Evolutionary conservation across 2,797 vertebrate genomes (phyloP).

Genomic region (Balearica regulorum): DNA sequence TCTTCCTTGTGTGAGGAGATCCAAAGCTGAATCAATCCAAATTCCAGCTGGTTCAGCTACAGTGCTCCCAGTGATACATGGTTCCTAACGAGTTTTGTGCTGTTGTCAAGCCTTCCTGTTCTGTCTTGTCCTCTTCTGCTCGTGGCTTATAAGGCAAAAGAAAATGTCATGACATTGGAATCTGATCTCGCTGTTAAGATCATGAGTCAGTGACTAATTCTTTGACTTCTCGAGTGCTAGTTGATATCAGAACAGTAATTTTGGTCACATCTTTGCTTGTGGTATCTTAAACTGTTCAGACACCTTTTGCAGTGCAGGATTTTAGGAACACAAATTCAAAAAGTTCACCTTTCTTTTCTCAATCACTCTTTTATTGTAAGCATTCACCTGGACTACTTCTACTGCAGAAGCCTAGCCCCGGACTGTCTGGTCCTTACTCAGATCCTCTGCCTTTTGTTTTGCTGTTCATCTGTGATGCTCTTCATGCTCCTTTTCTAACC

Average conservation of each 20-base stretch:
- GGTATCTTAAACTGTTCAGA: neutral
- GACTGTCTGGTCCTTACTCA: neutral
- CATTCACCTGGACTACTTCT: neutral
- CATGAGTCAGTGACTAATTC: neutral
- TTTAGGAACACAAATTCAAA: neutral
- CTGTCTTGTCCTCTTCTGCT: neutral
- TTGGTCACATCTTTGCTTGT: neutral
- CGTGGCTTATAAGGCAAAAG: neutral
- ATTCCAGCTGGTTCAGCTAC: neutral
- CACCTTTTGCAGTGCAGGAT: neutral
- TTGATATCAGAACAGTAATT: neutral
- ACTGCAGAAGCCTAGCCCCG: neutral
- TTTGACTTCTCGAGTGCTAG: neutral
- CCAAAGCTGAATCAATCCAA: neutral
- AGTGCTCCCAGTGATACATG: neutral
- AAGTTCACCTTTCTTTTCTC: neutral
- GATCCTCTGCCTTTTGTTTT: neutral
- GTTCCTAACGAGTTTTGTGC: neutral
- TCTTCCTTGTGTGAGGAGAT: neutral
- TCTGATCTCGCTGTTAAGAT: neutral
- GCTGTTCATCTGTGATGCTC: neutral
- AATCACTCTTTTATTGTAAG: neutral
- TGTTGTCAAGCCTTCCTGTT: neutral
- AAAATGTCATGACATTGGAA: fast-evolving
- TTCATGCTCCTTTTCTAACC: neutral